Percentiles rank a stretch among this genome's conserved stretches.
Conservation (phyloP, 2,797 vertebrate genomes). For the Neopelma chrysocephalum region DNA sequence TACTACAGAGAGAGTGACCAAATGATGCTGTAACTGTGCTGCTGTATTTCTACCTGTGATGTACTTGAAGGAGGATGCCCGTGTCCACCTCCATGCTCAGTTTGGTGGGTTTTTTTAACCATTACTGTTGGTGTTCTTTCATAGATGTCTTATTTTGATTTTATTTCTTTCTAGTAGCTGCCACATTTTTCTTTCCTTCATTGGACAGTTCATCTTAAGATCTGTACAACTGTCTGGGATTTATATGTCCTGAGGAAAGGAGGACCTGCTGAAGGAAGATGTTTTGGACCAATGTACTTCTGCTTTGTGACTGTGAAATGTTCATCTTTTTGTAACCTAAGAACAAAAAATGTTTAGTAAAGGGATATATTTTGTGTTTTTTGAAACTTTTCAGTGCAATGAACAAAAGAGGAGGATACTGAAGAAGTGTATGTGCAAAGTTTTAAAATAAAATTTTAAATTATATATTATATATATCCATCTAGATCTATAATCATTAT, state of each 20-base stretch:
- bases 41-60: slow-evolving; percentile 51
- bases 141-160: background rate
- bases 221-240: slow-evolving; percentile 49
- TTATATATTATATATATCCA: slow-evolving; percentile 74
- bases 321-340: slow-evolving; percentile 83
- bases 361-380: slow-evolving; percentile 84
- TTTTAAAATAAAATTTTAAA: slow-evolving; percentile 82
- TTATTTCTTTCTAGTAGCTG: background rate
- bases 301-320: slow-evolving; percentile 87
- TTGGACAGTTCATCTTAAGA: slow-evolving; percentile 46
- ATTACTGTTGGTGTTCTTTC: background rate
- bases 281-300: slow-evolving; percentile 72
- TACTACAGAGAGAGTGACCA: slow-evolving; percentile 36
- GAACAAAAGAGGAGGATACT: slow-evolving; percentile 73
- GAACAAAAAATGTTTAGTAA: slow-evolving; percentile 74
- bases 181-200: slow-evolving; percentile 24
- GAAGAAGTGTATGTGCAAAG: slow-evolving; percentile 72
- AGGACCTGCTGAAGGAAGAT: slow-evolving; percentile 68
- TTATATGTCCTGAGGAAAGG: slow-evolving; percentile 56
- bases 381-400: slow-evolving; percentile 83
- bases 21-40: slow-evolving; percentile 51
- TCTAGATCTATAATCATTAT: slow-evolving; percentile 13
- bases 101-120: background rate
- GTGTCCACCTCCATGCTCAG: slow-evolving; percentile 4
- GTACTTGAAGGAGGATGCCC: slow-evolving; percentile 65